These are phyloP conservation scores for Muntiacus muntjak DNA, from an alignment of 2,113 vertebrate genomes.

Conservation along the genomic window DNA sequence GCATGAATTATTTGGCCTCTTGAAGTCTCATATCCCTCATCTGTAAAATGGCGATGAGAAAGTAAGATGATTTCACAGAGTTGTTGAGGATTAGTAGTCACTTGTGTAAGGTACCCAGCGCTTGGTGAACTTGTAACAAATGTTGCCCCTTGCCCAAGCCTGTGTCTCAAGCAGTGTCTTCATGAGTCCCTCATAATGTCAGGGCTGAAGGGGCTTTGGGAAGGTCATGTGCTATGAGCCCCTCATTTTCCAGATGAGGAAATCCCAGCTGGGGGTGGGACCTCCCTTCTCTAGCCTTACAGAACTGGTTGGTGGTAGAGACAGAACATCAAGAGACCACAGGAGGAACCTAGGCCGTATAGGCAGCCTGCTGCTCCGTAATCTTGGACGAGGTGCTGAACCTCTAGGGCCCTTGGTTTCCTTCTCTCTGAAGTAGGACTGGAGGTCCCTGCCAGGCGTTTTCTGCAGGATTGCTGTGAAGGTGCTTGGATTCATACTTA, in stretches of 20 bases:
- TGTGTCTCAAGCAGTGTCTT: background rate
- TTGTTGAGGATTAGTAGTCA: background rate
- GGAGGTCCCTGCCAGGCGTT: background rate
- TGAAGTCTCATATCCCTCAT: background rate
- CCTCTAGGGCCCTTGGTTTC: background rate
- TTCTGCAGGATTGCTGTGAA: background rate
- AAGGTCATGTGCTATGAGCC: background rate
- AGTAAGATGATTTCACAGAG: background rate
- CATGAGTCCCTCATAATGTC: background rate
- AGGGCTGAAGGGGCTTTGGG: background rate
- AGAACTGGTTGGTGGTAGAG: background rate
- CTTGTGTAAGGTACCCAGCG: background rate
- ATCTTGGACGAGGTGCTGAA: background rate
- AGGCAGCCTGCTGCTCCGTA: background rate
- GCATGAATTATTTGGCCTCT: background rate
- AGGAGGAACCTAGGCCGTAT: background rate
- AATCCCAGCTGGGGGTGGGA: background rate
- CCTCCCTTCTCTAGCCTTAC: background rate
- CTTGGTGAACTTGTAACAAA: background rate
- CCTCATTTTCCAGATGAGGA: background rate
- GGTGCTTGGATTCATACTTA: background rate
- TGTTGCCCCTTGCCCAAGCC: background rate
- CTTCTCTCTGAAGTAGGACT: background rate
- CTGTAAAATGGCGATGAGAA: background rate
- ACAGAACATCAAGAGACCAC: background rate